These are phyloP conservation scores for Phaethornis superciliosus DNA, from an alignment of 2,113 vertebrate genomes.

Conservation along the genomic window DNA sequence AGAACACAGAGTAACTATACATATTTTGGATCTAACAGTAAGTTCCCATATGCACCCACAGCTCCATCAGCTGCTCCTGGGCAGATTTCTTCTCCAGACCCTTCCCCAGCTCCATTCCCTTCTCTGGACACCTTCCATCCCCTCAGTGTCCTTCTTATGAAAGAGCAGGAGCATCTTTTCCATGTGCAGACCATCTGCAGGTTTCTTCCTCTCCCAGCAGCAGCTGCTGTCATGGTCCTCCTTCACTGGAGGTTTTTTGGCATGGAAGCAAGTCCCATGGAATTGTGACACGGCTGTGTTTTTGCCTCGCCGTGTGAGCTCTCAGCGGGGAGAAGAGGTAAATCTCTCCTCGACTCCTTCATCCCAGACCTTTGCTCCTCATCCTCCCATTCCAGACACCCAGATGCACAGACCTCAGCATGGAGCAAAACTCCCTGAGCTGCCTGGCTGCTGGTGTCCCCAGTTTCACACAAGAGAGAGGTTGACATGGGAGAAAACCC, in stretches of 20 bases:
- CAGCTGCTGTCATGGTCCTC: neutral
- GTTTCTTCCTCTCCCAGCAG: neutral
- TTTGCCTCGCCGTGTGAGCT: neutral
- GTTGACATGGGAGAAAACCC: accelerated
- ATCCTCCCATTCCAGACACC: accelerated
- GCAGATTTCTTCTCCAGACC: too few relatives aligned
- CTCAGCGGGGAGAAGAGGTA: neutral
- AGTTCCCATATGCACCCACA: neutral
- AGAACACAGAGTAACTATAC: neutral
- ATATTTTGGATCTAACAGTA: conserved; percentile 11
- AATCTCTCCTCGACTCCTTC: neutral
- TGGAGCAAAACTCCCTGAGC: neutral
- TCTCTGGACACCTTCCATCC: too few relatives aligned
- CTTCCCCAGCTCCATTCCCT: too few relatives aligned
- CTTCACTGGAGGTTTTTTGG: neutral
- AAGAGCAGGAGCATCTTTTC: neutral
- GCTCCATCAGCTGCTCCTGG: too few relatives aligned
- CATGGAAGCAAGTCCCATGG: neutral
- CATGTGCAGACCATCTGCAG: neutral
- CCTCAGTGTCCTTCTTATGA: neutral
- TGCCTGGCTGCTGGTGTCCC: neutral
- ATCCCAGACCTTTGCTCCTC: neutral
- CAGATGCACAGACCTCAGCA: accelerated
- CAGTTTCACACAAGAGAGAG: neutral
- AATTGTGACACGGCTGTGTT: neutral